phyloP scores from a whole-genome alignment of 2,888 invertebrate species.

The Drosophila setosimentum region DNA sequence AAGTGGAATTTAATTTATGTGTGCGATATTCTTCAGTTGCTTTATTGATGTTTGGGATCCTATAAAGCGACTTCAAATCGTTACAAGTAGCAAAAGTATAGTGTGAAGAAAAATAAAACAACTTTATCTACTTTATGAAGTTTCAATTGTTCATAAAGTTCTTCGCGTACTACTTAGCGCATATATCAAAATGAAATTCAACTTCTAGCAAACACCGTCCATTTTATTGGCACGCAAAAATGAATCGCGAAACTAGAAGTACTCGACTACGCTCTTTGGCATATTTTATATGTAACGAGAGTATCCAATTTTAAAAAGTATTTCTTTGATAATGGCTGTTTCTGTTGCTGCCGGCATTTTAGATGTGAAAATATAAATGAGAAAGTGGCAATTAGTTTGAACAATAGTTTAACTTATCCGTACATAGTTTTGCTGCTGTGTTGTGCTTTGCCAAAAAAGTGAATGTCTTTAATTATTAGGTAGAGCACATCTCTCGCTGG shows the following conservation, averaged over 20 bases:
- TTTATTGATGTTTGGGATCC: background rate
- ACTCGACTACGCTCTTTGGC: background rate
- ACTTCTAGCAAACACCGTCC: background rate
- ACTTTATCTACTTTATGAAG: background rate
- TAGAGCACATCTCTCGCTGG: background rate
- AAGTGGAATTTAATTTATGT: background rate
- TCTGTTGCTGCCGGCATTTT: background rate
- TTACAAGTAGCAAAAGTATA: background rate
- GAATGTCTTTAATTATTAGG: conserved; percentile 36
- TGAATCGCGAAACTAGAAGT: background rate
- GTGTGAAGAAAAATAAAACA: background rate
- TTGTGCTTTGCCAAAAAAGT: conserved; percentile 24
- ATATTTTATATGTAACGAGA: background rate
- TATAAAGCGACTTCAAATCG: background rate
- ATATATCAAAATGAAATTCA: background rate
- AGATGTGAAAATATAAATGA: conserved; percentile 12
- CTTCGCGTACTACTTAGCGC: conserved; percentile 10
- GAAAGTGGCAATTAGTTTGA: conserved; percentile 14
- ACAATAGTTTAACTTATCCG: conserved; percentile 1
- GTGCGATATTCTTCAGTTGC: background rate
- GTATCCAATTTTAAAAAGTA: conserved; percentile 7
- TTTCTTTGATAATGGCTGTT: conserved; percentile 19
- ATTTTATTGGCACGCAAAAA: background rate
- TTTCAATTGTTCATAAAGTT: conserved; percentile 2
- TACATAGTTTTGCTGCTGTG: conserved; percentile 18